These are phyloP conservation scores for Taenaris catops DNA, from an alignment of 2,888 invertebrate species.

Conservation along the genomic window DNA sequence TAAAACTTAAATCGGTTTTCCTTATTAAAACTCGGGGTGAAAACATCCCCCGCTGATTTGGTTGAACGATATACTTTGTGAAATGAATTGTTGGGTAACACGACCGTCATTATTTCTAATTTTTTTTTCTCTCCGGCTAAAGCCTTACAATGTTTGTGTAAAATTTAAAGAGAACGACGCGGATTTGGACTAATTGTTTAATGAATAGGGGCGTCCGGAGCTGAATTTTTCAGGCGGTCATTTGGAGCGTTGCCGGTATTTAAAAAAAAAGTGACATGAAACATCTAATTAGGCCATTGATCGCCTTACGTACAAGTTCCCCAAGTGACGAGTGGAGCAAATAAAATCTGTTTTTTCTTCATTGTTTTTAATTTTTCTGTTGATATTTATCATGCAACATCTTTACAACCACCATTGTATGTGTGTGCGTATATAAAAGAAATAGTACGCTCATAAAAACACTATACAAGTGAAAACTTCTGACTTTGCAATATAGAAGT, in stretches of 20 bases:
- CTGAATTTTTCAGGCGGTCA: conserved; percentile 56
- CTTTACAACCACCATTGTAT: no score
- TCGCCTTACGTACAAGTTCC: no score
- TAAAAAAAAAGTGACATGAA: no score
- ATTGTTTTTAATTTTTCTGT: no score
- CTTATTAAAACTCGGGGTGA: conserved; percentile 31
- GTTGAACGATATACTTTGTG: conserved; percentile 35
- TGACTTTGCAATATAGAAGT: no score
- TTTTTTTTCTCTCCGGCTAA: conserved; percentile 37
- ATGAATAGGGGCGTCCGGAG: conserved; percentile 61
- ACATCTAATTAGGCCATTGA: no score
- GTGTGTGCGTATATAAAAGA: no score
- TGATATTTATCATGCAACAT: no score
- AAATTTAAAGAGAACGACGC: conserved; percentile 63
- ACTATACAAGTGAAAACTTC: no score
- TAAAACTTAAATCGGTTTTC: conserved; percentile 30
- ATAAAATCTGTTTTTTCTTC: no score
- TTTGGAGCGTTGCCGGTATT: conserved; percentile 58
- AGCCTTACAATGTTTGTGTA: conserved; percentile 45
- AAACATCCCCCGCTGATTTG: conserved; percentile 38
- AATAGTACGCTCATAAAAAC: no score
- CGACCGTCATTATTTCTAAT: conserved; percentile 37
- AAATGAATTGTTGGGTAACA: conserved; percentile 45
- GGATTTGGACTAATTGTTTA: conserved; percentile 71
- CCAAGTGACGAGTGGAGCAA: no score